Evolutionary conservation across 2,888 invertebrate species (phyloP).

Genomic region (Papilio elwesi): DNA sequence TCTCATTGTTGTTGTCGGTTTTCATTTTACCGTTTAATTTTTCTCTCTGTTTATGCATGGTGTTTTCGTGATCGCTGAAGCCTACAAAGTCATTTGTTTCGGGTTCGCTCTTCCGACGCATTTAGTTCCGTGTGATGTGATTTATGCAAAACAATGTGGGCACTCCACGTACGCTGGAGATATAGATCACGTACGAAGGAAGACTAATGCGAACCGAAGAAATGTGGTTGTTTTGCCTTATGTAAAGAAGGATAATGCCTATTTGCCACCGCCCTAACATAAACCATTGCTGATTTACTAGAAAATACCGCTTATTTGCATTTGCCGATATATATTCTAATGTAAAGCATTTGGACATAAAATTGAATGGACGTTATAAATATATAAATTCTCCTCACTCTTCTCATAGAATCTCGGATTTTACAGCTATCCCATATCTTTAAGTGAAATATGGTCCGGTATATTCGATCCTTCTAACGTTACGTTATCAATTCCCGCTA

Average conservation of each 20-base stretch:
- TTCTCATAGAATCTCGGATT: slow-evolving; percentile 68
- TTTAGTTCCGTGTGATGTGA: slow-evolving; percentile 66
- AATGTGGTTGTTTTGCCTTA: slow-evolving; percentile 64
- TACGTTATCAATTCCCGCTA: slow-evolving; percentile 46
- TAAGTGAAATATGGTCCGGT: slow-evolving; percentile 66
- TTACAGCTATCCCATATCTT: slow-evolving; percentile 68
- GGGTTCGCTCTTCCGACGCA: slow-evolving; percentile 63
- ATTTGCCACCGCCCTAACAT: slow-evolving; percentile 60
- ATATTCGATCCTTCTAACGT: slow-evolving; percentile 63
- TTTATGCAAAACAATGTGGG: slow-evolving; percentile 57
- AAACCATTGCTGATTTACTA: slow-evolving; percentile 68
- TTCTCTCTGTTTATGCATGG: slow-evolving; percentile 67
- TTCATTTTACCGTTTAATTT: slow-evolving; percentile 78
- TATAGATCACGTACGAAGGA: slow-evolving; percentile 58
- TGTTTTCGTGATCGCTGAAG: slow-evolving; percentile 65
- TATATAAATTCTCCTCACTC: slow-evolving; percentile 65
- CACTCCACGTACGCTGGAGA: slow-evolving; percentile 55
- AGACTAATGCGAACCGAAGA: slow-evolving; percentile 63
- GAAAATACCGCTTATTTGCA: slow-evolving; percentile 76
- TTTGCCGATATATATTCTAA: slow-evolving; percentile 66
- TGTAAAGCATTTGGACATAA: slow-evolving; percentile 67
- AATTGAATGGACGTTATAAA: slow-evolving; percentile 71
- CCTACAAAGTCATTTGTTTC: slow-evolving; percentile 73
- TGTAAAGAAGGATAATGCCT: slow-evolving; percentile 63
- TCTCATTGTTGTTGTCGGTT: slow-evolving; percentile 80